Conservation (phyloP, 2,113 vertebrate species). For the Orientallactaga bullata region DNA sequence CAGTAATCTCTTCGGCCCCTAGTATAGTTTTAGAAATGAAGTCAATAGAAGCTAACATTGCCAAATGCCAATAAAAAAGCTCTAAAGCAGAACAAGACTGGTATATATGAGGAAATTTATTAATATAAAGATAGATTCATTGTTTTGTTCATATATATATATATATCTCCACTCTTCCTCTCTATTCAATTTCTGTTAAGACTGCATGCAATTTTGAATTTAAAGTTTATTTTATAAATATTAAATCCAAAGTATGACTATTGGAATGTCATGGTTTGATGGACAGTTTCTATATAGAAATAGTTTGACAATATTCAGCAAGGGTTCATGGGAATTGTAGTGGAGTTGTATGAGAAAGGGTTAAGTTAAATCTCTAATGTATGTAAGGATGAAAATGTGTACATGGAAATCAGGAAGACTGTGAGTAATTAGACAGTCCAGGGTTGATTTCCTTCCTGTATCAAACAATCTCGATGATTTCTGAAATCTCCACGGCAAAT, state of each 20-base stretch:
- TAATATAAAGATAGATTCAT: background rate
- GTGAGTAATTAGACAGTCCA: constrained; percentile 72
- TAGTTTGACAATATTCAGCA: background rate
- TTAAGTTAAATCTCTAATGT: constrained; percentile 62
- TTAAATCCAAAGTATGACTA: background rate
- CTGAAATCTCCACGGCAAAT: constrained; percentile 77
- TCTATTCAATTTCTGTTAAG: background rate
- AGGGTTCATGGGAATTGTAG: background rate
- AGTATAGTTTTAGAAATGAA: background rate
- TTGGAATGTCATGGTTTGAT: background rate
- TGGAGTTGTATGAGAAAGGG: constrained; percentile 4
- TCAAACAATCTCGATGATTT: constrained; percentile 82
- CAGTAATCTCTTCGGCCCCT: too few species aligned
- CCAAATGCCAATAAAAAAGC: background rate
- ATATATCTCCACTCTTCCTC: background rate
- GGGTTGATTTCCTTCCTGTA: constrained; percentile 82
- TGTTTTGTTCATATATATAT: background rate
- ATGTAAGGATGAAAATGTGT: constrained; percentile 65
- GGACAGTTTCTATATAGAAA: background rate
- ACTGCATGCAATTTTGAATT: background rate
- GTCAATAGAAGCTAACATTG: background rate
- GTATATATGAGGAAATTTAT: background rate
- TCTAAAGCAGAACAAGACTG: background rate
- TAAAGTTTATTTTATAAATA: background rate
- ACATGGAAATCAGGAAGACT: constrained; percentile 67